Conservation (phyloP, 2,888 invertebrate genomes). For the Reticulitermes lucifugus region DNA sequence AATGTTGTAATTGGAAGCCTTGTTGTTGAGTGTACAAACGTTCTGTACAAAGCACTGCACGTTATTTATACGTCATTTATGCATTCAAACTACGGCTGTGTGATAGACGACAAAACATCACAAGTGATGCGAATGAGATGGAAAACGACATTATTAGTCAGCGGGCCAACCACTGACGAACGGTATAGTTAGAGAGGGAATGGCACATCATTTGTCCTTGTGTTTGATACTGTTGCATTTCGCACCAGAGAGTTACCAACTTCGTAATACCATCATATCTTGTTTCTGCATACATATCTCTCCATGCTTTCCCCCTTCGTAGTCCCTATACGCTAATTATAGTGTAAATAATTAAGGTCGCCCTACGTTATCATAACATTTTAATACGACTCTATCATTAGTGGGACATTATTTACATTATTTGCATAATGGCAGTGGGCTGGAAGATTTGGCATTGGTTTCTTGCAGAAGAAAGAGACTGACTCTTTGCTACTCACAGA, state of each 20-base stretch:
- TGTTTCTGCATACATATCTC: too few relatives aligned
- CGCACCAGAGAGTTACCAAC: neutral
- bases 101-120: conserved; percentile 2
- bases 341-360: too few relatives aligned
- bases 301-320: too few relatives aligned
- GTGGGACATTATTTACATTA: too few relatives aligned
- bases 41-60: neutral
- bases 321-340: too few relatives aligned
- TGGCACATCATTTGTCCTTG: conserved; percentile 9
- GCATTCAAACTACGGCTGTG: neutral
- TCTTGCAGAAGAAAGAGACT: too few relatives aligned
- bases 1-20: neutral
- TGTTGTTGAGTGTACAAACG: neutral
- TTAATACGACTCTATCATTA: too few relatives aligned
- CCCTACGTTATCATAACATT: too few relatives aligned
- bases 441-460: too few relatives aligned
- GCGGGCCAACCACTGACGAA: neutral
- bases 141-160: conserved; percentile 1
- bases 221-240: neutral
- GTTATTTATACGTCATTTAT: neutral
- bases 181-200: neutral
- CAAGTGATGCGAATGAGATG: neutral
- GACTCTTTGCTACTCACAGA: too few relatives aligned
- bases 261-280: neutral
- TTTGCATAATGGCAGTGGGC: too few relatives aligned